Evolutionary conservation across 2,113 vertebrate genomes (phyloP).

Genomic region (Microcebus griseorufus): DNA sequence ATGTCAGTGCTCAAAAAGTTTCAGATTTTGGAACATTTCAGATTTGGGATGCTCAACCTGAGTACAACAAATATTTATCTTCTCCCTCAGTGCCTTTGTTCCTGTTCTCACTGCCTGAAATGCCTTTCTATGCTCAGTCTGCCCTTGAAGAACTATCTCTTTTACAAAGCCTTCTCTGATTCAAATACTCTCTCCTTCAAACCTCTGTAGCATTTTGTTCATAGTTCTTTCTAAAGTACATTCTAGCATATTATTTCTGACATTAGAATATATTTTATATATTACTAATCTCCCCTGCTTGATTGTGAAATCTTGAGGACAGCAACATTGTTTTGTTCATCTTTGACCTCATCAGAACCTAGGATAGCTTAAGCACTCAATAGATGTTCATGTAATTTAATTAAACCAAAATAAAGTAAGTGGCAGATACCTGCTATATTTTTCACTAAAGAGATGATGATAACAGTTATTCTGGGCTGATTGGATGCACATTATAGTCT

Average conservation of each 20-base stretch:
- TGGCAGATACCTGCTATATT: neutral
- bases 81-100: neutral
- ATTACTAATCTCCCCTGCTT: neutral
- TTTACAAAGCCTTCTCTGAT: neutral
- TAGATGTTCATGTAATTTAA: neutral
- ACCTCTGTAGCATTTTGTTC: neutral
- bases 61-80: neutral
- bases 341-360: neutral
- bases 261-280: neutral
- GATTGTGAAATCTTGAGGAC: neutral
- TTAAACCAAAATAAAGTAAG: conserved; percentile 26
- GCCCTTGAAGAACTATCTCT: neutral
- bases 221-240: neutral
- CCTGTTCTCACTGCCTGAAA: neutral
- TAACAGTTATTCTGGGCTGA: neutral
- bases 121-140: neutral
- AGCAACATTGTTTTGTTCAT: neutral
- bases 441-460: neutral
- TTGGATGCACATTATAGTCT: neutral
- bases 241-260: neutral
- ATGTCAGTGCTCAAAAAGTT: neutral
- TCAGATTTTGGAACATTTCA: neutral
- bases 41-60: neutral
- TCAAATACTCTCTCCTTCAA: neutral
- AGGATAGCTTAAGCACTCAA: neutral